A percentile compares a stretch with the other conserved stretches of the same genome.
phyloP scores from a whole-genome alignment of 2,113 vertebrate genomes.

The Vireo altiloquus region DNA sequence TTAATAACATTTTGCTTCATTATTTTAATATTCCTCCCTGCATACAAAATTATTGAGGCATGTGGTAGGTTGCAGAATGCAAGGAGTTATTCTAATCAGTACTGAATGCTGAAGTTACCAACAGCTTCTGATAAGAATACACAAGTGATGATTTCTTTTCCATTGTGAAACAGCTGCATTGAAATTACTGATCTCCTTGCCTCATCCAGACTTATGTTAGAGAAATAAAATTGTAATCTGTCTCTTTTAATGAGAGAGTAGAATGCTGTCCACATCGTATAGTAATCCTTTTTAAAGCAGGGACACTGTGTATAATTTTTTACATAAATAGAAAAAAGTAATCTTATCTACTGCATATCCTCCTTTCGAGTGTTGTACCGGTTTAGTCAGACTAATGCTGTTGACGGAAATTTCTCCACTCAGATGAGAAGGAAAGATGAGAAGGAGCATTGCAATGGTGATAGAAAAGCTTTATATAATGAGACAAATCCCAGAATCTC shows the following conservation, averaged over 20 bases:
- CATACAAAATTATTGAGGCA: constrained; percentile 25
- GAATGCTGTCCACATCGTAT: constrained; percentile 36
- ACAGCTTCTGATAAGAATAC: constrained; percentile 58
- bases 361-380: constrained; percentile 16
- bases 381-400: constrained; percentile 64
- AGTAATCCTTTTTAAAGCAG: constrained; percentile 65
- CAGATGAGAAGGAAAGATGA: constrained; percentile 70
- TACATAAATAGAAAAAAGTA: constrained; percentile 66
- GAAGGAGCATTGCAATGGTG: constrained; percentile 49
- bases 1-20: constrained; percentile 39
- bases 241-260: constrained; percentile 65
- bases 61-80: background rate
- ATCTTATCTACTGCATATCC: constrained; percentile 62
- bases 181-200: constrained; percentile 62
- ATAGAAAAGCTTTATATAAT: constrained; percentile 72
- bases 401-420: constrained; percentile 70
- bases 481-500: constrained; percentile 72
- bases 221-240: constrained; percentile 64
- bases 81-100: constrained; percentile 30
- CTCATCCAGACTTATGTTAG: constrained; percentile 53
- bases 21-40: constrained; percentile 42
- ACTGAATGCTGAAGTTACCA: constrained; percentile 37
- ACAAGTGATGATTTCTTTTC: constrained; percentile 53
- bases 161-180: constrained; percentile 47
- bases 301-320: constrained; percentile 63